Evolutionary conservation across 2,888 invertebrate species (phyloP), one percentile per base, ranked within the genome.

Genomic region (Epirrita christyi): DNA sequence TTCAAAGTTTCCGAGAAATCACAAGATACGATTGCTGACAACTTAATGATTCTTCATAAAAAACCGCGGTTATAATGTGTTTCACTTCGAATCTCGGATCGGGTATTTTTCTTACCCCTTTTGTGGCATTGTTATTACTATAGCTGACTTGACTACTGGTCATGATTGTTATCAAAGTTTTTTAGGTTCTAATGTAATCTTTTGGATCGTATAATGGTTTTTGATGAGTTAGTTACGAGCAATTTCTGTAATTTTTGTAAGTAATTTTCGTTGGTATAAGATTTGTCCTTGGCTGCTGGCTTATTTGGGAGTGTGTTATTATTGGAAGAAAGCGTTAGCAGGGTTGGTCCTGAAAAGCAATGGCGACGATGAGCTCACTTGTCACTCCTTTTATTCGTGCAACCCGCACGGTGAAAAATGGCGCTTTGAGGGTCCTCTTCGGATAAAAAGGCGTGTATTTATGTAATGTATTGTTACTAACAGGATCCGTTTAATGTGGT

Each of bases 1-100:
- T 21, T 38, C 32, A 27, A 41, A 43, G 32, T 38, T 58, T 49
- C 57, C 14, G 7, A 49, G 53, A 45, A 58, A 48, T 47, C 36
- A 48, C 15, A 42, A 47, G 28, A 5, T 43, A 32, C 36, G 4
- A 15, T 34, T 43, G 53, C 49, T 58, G 58, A 58, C 58, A 58
- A 49, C 45, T 32, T 58, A 53, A 54, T 59, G 50, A 47, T 15
- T 8, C 2, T 2, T 21, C 42, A 47, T 50, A 59, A 46, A 46
- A 53, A 46, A 55, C 43, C 55, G 42, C 59, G 51, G 51, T 55
- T 51, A 49, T 49, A 32, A 55, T 53, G 55, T 50, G 46, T 59
- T 59, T 8, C 32, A 32, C 8, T 9, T 32, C 8, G 32, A 9
- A 9, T 9, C 32, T 7, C 7, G 36, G 49, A 29, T 11, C 32